phyloP scores from a whole-genome alignment of 2,888 invertebrate genomes.

The Ophion costatus region DNA sequence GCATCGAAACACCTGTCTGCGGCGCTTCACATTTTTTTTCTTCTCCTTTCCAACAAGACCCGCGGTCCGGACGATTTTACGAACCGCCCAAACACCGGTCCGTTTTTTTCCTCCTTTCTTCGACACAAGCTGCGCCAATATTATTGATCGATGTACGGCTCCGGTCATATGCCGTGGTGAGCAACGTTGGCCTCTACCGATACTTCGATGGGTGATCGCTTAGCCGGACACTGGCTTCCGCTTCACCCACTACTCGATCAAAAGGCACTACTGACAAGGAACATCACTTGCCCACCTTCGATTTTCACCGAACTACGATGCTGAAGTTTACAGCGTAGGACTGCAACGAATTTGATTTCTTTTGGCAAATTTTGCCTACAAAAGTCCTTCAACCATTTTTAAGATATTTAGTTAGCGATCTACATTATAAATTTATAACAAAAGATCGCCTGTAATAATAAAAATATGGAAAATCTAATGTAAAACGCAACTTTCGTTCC shows the following conservation, averaged over 20 bases:
- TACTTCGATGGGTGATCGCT: neutral
- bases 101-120: neutral
- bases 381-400: too few species aligned
- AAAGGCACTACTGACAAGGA: too few species aligned
- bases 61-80: neutral
- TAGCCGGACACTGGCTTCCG: neutral
- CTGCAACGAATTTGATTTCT: too few species aligned
- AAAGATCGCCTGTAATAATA: too few species aligned
- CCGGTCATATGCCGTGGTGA: neutral
- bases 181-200: neutral
- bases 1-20: constrained; percentile 40
- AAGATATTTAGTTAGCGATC: too few species aligned
- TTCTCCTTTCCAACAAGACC: neutral
- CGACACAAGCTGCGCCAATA: neutral
- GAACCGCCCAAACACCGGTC: constrained; percentile 8
- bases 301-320: too few species aligned
- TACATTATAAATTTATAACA: too few species aligned
- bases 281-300: too few species aligned
- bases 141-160: neutral
- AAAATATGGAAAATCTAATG: too few species aligned
- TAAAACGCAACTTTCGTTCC: too few species aligned
- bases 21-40: neutral
- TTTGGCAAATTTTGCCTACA: too few species aligned
- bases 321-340: too few species aligned
- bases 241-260: neutral